Conservation (phyloP, 2,797 vertebrate genomes). For the Danio albolineatus region DNA sequence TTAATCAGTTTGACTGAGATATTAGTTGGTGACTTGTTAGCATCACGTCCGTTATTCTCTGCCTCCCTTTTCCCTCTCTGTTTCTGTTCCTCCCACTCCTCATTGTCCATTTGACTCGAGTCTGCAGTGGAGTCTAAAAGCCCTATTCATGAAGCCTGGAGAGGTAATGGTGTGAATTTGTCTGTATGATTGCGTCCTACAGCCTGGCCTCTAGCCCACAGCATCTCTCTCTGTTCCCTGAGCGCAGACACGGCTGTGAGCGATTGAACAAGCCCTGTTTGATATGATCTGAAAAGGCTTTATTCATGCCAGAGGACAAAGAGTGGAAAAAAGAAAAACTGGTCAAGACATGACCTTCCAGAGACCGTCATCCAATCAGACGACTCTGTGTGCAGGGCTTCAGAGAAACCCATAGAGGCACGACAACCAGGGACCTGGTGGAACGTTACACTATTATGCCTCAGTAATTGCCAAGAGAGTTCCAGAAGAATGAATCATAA, state of each 20-base stretch:
- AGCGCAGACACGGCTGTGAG: constrained; percentile 15
- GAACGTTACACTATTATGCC: constrained; percentile 43
- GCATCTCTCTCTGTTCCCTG: constrained; percentile 22
- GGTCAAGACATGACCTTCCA: constrained; percentile 45
- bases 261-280: constrained; percentile 51
- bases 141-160: constrained; percentile 44
- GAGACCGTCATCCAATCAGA: constrained; percentile 37
- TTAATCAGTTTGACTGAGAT: neutral
- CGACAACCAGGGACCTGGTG: constrained; percentile 22
- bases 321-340: constrained; percentile 24
- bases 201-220: constrained; percentile 39
- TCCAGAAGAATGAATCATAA: constrained; percentile 58
- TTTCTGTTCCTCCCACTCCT: neutral
- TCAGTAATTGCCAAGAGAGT: constrained; percentile 36
- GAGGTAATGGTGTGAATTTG: constrained; percentile 26
- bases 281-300: constrained; percentile 55
- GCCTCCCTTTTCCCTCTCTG: neutral
- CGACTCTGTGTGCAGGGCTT: constrained; percentile 6
- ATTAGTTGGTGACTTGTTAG: neutral
- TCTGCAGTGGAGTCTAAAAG: constrained; percentile 30
- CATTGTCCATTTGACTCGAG: constrained; percentile 32
- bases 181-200: constrained; percentile 40
- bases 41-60: neutral
- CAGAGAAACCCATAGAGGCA: constrained; percentile 35
- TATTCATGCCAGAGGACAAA: constrained; percentile 46